A percentile compares a stretch with the other conserved stretches of the same genome.
phyloP scores from a whole-genome alignment of 2,797 vertebrate genomes.

The Oceanodroma leucorhoa region DNA sequence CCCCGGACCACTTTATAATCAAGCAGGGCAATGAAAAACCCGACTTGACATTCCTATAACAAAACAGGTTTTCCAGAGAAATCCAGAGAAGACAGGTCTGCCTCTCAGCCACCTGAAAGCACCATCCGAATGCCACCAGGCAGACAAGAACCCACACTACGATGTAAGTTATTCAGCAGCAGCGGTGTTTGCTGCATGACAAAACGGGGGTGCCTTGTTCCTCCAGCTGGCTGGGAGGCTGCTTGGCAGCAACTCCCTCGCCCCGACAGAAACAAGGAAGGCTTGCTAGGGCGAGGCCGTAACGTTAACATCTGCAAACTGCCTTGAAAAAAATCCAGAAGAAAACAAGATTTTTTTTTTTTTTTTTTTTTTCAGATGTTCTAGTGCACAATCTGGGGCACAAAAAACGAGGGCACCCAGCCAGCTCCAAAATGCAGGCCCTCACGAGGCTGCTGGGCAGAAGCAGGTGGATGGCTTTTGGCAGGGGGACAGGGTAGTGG shows the following conservation, averaged over 20 bases:
- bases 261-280: background rate
- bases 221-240: background rate
- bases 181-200: fast-evolving
- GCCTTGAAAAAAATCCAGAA: background rate
- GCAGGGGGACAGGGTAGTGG: fast-evolving
- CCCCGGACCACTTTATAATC: fast-evolving
- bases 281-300: fast-evolving
- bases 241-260: background rate
- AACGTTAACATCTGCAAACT: background rate
- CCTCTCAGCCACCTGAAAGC: background rate
- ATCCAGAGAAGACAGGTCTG: background rate
- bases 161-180: background rate
- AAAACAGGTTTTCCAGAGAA: background rate
- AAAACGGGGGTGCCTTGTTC: fast-evolving
- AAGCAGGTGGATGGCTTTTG: background rate
- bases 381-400: background rate
- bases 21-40: background rate
- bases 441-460: fast-evolving
- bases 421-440: background rate
- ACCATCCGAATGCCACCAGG: fast-evolving
- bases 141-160: background rate
- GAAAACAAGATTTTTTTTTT: background rate
- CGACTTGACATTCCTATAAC: background rate
- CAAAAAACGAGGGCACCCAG: background rate
- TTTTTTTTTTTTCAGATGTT: fast-evolving